Evolutionary conservation across 2,797 vertebrate species (phyloP), one percentile per base, ranked within the genome.

Genomic region (Scyliorhinus canicula): DNA sequence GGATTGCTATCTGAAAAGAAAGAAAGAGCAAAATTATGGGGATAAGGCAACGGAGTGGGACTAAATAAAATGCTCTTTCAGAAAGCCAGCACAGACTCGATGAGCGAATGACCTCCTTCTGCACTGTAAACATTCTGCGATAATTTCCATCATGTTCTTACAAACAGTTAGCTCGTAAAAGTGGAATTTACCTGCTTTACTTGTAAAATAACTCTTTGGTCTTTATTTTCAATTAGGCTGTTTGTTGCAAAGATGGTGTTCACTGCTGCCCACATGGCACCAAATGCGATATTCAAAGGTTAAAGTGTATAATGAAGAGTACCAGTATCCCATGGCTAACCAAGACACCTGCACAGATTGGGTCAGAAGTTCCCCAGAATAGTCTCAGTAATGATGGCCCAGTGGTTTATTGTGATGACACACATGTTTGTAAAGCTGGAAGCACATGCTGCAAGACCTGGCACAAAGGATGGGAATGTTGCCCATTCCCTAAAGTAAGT

Each of bases 261-360:
- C 97, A 97, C 96, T 98, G 97, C 96, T 97, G 97, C 95, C 0
- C 96, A 69, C 96, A 96, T 95, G 96, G 97, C 52, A 96, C 95
- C 11, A 95, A 0, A 2, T 97, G 97, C 5, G 95, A 96, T 24
- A 1, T 95, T 16, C 60, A 52, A 19, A 96, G 95, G 65, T 0
- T 47, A 50, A 57, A 31, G 4, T 97, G 97, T 95, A 96, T 0
- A 47, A n/a, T 0, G 11, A 1, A 44, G 19, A 95, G 85, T 85
- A 67, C 63, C 47, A 47, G 93, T 85, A 93, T 96, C 67, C 95
- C 96, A 7, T 95, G 95, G 11, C 67, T 93, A 95, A 4, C 11
- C 16, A 96, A 93, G 47, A 93, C 95, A 93, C 19, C 47, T 0
- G 96, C 95, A 31, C 47, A 74, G 65, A 94, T 47, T 16, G 28